Base-by-base conservation (phyloP, 2,113 vertebrate species). In the Eubucco bourcierii region DNA sequence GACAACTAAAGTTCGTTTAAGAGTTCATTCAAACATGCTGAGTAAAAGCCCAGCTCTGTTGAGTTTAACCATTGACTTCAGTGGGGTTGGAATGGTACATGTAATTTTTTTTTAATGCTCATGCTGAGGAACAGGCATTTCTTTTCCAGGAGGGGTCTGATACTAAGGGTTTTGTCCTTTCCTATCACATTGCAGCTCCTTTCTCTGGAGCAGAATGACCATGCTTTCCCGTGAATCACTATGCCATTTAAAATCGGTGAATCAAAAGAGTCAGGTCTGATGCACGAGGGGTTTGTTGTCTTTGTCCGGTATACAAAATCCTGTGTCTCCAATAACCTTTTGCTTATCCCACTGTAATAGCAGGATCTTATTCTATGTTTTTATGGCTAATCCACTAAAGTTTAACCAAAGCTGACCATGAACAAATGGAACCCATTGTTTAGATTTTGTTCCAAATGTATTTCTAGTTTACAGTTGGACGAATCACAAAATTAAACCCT, bases 401-500 rank as follows among this genome's bases (percentile, higher is more conserved):
- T 92, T 94, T 93, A 90, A 91, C 79, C 72, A 94, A 89, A 90
- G 58, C 67, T 94, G 87, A 83, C 87, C 19, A 0, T 53, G 84
- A 94, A 80, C 84, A 90, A 89, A 94, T 93, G 76, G 89, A 77
- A 34, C 37, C 52, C 27, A 60, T 89, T 83, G 93, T 91, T 96
- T 94, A 87, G 91, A 74, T 87, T 91, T 95, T 87, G 90, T 87
- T 76, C 82, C 53, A 90, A 84, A 92, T 72, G 65, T 61, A 82
- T 60, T 33, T 75, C 93, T 96, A 90, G 92, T 96, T 94, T 94
- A 91, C 60, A 94, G 61, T 50, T 94, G 89, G 70, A 39, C 88
- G 79, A 94, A 77, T 91, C 61, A 83, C 93, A 91, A 96, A 95
- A 94, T 94, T 87, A 93, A 95, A 96, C 55, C 81, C 76, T 94